phyloP scores from a whole-genome alignment of 2,113 vertebrate genomes.

The Hydrolagus affinis region DNA sequence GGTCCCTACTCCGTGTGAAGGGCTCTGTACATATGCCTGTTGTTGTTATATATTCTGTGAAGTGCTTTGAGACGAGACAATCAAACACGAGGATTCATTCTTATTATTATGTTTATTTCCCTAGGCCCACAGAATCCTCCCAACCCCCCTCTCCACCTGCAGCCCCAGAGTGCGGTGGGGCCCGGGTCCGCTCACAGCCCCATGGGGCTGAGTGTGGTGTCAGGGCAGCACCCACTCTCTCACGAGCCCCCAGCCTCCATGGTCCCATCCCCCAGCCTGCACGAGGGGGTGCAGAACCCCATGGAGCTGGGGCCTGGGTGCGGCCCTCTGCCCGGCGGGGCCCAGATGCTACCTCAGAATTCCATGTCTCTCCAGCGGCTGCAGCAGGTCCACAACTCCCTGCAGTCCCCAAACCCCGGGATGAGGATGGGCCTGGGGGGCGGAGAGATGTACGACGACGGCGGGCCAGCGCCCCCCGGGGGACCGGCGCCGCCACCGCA shows the following conservation, averaged over 20 bases:
- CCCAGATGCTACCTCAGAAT: conserved; percentile 74
- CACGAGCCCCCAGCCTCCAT: conserved; percentile 71
- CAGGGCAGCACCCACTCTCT: conserved; percentile 72
- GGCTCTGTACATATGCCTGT: not conserved
- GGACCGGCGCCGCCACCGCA: conserved; percentile 52
- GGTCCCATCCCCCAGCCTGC: conserved; percentile 78
- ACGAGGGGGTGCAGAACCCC: conserved; percentile 61
- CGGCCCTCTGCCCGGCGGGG: conserved; percentile 60
- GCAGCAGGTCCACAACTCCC: conserved; percentile 62
- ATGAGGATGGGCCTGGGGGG: conserved; percentile 45
- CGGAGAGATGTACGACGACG: conserved; percentile 48
- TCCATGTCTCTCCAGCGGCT: conserved; percentile 62
- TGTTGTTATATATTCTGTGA: not conserved
- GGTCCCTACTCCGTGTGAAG: too few species aligned
- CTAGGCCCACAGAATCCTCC: conserved; percentile 39
- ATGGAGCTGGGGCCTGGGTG: conserved; percentile 64
- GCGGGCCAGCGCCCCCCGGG: conserved; percentile 66
- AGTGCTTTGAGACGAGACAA: too few species aligned
- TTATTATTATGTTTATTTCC: too few species aligned
- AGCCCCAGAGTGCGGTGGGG: conserved; percentile 62
- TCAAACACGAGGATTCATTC: too few species aligned
- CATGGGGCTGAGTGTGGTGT: conserved; percentile 68
- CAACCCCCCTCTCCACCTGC: conserved; percentile 67
- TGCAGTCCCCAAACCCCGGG: conserved; percentile 44
- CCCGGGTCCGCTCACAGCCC: conserved; percentile 77